Base-by-base conservation (phyloP, 2,888 invertebrate species). In the Dryococelus australis region DNA sequence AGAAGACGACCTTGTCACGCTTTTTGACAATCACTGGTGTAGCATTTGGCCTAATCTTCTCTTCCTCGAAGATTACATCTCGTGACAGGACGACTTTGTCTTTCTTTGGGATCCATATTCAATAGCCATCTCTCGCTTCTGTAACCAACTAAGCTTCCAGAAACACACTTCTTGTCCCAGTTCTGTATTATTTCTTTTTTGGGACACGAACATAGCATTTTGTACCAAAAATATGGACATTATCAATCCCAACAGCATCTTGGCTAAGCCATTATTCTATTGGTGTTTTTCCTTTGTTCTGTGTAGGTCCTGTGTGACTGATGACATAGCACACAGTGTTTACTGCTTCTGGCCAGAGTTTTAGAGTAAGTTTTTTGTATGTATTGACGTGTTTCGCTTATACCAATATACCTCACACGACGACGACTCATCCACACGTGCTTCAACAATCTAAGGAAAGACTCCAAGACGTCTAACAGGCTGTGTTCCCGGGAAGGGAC, bases 291-390 rank as follows among this genome's bases (percentile, higher is more conserved):
- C 16, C 47, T 47, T 47, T 47, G 12, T 13, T 47, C 47, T 47
- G 47, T 47, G 8, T 10, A 47, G 47, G 47, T 47, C 28, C 28
- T 80, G 26, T 28, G 24, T 9, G 13, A 27, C 4, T 27, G 28
- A 27, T 26, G 20, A 80, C 80, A 28, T 27, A 80, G 24, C 12
- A 26, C 13, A 12, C 80, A 80, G 80, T n/a, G 28, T 28, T 80
- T 80, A n/a, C 80, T 80, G 80, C 80, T 80, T 80, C 8, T 80
- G 80, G 16, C 80, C 80, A 12, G 27, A 80, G 80, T 28, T 80
- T 80, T 26, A 79, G 9, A 79, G n/a, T 12, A 79, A 79, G 9
- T 79, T 27, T 8, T 24, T 79, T 80, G 80, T n/a, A 28, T 27
- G 28, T 24, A 26, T 12, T n/a, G n/a, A n/a, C n/a, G n/a, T n/a